phyloP scores from a whole-genome alignment of 2,113 vertebrate species.

The Laticauda laticaudata region DNA sequence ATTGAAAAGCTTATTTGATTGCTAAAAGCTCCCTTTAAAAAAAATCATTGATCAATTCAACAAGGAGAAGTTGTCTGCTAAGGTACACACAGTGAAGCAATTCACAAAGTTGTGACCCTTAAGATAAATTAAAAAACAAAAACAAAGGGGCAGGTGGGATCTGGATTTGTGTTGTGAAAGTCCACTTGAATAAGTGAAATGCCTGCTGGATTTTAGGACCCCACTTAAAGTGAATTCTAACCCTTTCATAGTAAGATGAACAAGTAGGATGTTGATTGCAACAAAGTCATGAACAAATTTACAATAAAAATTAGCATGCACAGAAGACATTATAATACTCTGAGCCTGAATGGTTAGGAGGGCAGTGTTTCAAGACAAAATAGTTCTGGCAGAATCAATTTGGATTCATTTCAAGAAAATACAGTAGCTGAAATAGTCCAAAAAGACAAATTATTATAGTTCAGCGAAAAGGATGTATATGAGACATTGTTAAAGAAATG shows the following conservation, averaged over 20 bases:
- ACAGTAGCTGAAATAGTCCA: background rate
- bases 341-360: background rate
- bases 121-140: background rate
- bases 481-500: background rate
- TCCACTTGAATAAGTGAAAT: background rate
- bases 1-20: background rate
- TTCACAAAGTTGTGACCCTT: background rate
- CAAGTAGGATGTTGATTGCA: background rate
- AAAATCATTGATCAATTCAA: background rate
- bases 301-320: background rate
- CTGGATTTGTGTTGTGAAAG: background rate
- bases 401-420: background rate
- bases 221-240: background rate
- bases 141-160: background rate
- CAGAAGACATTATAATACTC: background rate
- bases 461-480: background rate
- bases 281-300: background rate
- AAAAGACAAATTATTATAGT: background rate
- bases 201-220: background rate
- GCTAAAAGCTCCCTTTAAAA: background rate
- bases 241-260: background rate
- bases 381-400: background rate
- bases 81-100: background rate
- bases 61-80: background rate
- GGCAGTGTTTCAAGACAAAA: background rate